These are phyloP conservation scores for Halictus ligatus DNA, from an alignment of 2,888 invertebrate genomes.

Conservation along the genomic window DNA sequence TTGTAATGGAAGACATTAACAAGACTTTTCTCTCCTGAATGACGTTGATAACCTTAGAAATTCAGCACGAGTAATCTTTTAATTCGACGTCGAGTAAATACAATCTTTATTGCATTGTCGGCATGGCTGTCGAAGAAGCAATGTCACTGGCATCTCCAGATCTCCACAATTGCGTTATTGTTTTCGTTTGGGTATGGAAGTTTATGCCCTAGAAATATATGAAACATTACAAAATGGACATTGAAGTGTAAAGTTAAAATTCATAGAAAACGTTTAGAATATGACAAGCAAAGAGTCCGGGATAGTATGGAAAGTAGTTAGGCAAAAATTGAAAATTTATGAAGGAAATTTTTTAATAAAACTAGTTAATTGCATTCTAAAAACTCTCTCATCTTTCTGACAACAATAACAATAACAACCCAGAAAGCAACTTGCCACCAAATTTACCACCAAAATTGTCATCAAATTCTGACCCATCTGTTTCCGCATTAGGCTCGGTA, in stretches of 20 bases:
- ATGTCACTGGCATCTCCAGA: conserved; percentile 92
- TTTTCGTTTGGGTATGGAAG: conserved; percentile 99
- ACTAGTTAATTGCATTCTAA: too few relatives aligned
- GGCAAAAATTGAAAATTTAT: too few relatives aligned
- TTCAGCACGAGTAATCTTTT: background rate
- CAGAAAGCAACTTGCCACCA: too few relatives aligned
- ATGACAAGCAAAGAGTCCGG: too few relatives aligned
- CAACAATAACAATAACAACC: too few relatives aligned
- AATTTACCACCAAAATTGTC: too few relatives aligned
- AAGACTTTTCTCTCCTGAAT: background rate
- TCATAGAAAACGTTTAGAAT: too few relatives aligned
- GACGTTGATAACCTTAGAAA: background rate
- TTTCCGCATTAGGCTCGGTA: too few relatives aligned
- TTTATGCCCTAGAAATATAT: conserved; percentile 91
- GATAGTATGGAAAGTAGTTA: too few relatives aligned
- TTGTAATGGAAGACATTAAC: conserved; percentile 40
- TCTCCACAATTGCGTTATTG: conserved; percentile 98
- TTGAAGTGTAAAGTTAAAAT: background rate
- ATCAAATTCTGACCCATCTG: too few relatives aligned
- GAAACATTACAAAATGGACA: background rate
- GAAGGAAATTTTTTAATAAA: too few relatives aligned
- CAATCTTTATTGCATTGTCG: conserved; percentile 89
- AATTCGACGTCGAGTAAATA: background rate
- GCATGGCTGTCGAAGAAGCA: conserved; percentile 94
- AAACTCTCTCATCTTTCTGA: too few relatives aligned